Conservation (phyloP, 2,113 vertebrate species). For the Phainopepla nitens region DNA sequence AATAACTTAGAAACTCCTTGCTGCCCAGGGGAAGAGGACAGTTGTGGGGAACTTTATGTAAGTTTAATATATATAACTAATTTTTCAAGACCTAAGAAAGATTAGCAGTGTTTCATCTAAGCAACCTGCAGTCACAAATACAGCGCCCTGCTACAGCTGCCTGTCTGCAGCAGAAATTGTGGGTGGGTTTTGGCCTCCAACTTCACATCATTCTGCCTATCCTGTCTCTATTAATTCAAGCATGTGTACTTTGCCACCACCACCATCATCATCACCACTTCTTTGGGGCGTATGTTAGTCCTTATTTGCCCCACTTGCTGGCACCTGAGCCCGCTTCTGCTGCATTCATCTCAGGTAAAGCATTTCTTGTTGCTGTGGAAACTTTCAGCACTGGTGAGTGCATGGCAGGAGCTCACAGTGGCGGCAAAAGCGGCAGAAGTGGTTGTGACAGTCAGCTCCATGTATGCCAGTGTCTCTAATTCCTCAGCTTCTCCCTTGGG, state of each 20-base stretch:
- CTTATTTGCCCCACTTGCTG: neutral
- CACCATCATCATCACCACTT: neutral
- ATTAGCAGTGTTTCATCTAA: neutral
- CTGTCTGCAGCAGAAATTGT: neutral
- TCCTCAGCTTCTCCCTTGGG: neutral
- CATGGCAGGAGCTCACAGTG: neutral
- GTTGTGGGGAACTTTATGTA: neutral
- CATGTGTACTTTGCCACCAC: neutral
- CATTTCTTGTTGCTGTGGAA: neutral
- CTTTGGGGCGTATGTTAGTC: neutral
- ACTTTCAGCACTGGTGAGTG: neutral
- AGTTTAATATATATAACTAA: neutral
- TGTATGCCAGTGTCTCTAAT: too few relatives aligned
- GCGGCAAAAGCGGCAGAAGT: neutral
- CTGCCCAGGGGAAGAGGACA: neutral
- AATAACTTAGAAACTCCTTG: neutral
- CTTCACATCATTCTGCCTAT: neutral
- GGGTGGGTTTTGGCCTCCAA: neutral
- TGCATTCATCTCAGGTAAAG: neutral
- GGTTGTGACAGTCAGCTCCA: neutral
- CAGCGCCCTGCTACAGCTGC: rapidly evolving
- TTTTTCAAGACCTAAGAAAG: neutral
- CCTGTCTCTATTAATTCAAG: neutral
- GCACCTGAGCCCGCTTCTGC: neutral
- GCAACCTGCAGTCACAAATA: neutral